Percentiles rank a stretch among this genome's conserved stretches.
Evolutionary conservation across 2,113 vertebrate genomes (phyloP).

Genomic region (Capreolus pygargus): DNA sequence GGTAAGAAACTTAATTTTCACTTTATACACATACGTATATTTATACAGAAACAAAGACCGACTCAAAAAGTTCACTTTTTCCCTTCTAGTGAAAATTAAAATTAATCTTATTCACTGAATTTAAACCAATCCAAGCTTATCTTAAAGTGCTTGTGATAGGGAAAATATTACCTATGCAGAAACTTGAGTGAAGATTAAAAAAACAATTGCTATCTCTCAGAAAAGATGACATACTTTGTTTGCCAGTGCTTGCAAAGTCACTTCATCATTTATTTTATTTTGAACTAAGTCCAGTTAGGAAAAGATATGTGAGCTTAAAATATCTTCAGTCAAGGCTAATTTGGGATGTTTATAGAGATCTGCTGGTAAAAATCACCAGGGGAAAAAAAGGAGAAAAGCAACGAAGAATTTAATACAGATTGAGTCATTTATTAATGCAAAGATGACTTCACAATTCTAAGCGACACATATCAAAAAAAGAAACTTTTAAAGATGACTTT

Average conservation of each 20-base stretch:
- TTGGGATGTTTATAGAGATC: not conserved
- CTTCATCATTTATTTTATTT: not conserved
- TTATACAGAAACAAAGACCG: not conserved
- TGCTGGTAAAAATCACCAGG: not conserved
- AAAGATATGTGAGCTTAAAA: slow-evolving; percentile 35
- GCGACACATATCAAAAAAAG: not conserved
- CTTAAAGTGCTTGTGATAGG: not conserved
- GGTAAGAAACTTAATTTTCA: not conserved
- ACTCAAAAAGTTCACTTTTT: not conserved
- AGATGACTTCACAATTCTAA: not conserved
- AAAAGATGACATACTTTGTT: not conserved
- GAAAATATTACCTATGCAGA: not conserved
- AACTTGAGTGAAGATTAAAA: not conserved
- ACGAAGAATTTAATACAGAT: not conserved
- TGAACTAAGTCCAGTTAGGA: slow-evolving; percentile 3
- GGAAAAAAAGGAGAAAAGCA: not conserved
- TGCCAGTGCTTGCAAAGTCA: slow-evolving; percentile 4
- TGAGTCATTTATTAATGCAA: slow-evolving; percentile 1
- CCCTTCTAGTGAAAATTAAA: slow-evolving; percentile 4
- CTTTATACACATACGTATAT: not conserved
- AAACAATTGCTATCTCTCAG: not conserved
- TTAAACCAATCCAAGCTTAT: not conserved
- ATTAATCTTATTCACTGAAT: not conserved
- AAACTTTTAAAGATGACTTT: not conserved
- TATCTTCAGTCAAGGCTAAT: not conserved